phyloP scores from a whole-genome alignment of 2,113 vertebrate species.

The Copsychus sechellarum region DNA sequence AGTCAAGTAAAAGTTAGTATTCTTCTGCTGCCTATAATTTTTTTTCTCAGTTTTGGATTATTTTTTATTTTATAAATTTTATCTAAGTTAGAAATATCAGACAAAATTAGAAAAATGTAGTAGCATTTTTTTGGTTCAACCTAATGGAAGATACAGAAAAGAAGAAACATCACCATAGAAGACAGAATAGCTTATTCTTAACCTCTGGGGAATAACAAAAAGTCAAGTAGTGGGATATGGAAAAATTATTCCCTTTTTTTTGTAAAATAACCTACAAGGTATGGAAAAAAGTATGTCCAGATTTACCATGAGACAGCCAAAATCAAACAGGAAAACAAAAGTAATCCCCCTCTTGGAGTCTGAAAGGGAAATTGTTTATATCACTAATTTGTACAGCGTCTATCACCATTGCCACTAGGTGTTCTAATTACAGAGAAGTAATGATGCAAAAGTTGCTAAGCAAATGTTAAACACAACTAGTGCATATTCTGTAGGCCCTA shows the following conservation, averaged over 20 bases:
- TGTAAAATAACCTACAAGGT: not conserved
- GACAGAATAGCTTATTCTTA: not conserved
- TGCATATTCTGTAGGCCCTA: not conserved
- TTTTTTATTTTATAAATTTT: not conserved
- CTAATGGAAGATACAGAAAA: not conserved
- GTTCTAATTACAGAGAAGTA: constrained; percentile 29
- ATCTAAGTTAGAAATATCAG: not conserved
- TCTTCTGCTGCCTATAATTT: not conserved
- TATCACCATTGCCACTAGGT: not conserved
- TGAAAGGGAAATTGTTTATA: not conserved
- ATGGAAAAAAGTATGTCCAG: not conserved
- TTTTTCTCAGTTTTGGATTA: not conserved
- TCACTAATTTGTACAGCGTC: not conserved
- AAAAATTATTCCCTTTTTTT: not conserved
- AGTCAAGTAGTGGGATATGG: not conserved
- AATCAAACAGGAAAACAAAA: not conserved
- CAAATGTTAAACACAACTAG: constrained; percentile 12
- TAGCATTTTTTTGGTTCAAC: not conserved
- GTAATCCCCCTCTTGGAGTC: not conserved
- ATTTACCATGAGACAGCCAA: not conserved
- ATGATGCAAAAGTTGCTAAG: constrained; percentile 14
- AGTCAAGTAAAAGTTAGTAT: not conserved
- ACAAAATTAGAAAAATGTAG: not conserved
- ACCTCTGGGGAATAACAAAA: not conserved
- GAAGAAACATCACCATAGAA: not conserved